Percentiles rank a stretch among this genome's conserved stretches.
Conservation (phyloP, 2,113 vertebrate species). For the Carassius gibelio region DNA sequence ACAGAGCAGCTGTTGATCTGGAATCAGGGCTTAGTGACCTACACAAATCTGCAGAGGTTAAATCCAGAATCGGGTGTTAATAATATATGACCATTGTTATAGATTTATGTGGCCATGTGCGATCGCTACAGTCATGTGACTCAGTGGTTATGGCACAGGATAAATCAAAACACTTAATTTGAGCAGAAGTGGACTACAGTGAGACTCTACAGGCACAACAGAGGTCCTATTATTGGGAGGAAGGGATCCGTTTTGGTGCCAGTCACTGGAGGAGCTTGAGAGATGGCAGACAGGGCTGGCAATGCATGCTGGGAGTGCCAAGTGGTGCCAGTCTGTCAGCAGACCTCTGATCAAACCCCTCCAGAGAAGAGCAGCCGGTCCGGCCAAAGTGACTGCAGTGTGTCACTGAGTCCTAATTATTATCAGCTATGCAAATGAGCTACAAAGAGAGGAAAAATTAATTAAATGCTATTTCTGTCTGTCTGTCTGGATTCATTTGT, state of each 20-base stretch:
- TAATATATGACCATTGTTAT: neutral
- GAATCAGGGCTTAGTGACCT: neutral
- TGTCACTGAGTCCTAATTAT: neutral
- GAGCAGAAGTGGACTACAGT: neutral
- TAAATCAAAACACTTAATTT: neutral
- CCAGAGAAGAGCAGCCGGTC: conserved; percentile 42
- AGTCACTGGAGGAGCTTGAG: conserved; percentile 34
- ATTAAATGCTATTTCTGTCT: neutral
- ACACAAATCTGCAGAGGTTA: neutral
- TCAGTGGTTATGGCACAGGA: neutral
- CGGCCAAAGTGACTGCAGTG: neutral
- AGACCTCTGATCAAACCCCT: conserved; percentile 59
- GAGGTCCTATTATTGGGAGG: conserved; percentile 10
- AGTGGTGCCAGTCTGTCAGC: conserved; percentile 69
- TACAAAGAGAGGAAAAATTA: neutral
- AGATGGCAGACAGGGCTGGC: conserved; percentile 61
- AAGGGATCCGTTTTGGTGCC: conserved; percentile 26
- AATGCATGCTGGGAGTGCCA: conserved; percentile 62
- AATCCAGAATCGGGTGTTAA: neutral
- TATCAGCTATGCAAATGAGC: neutral
- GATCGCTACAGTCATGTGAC: conserved; percentile 9
- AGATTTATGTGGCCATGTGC: neutral
- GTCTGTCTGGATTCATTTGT: too few species aligned
- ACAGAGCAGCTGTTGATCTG: conserved; percentile 14
- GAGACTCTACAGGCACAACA: neutral